Base-by-base conservation (phyloP, 2,888 invertebrate genomes). In the Stenolophus ochropezus region DNA sequence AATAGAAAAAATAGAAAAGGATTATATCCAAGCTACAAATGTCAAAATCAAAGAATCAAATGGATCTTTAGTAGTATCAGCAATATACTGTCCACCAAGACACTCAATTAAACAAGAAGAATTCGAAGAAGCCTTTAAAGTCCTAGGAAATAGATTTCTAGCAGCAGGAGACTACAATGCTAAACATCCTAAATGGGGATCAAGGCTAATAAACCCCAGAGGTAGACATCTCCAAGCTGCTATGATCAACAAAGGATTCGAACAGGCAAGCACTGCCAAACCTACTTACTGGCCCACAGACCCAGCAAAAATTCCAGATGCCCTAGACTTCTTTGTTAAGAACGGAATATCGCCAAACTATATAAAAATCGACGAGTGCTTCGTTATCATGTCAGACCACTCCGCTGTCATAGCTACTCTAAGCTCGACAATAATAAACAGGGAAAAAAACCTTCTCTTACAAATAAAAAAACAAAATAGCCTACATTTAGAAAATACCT, bases 211-310 rank as follows among this genome's bases (percentile, higher is more conserved):
- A 47, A 56, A 20, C n/a, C 56, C 82, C 11, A 76, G 53, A 71
- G 81, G 75, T 1, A 58, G 80, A 23, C 53, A 81, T 33, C 75
- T 82, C 11, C 53, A 65, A 23, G 51, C 18, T 47, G 27, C 80
- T 16, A 74, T 82, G 42, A 21, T 14, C 25, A 65, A 21, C 8
- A 75, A 80, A 20, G 61, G 74, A 14, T 53, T 73, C 8, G 33
- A 74, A 5, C 58, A 49, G 18, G 51, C 84, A 65, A 71, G 83
- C 8, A 81, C 84, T 14, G 80, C 79, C 14, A 75, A 84, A 71
- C 84, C 83, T 14, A 85, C 84, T 0, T 83, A 85, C 74, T 84
- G 83, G 82, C 83, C 84, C 1, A 80, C 83, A 11, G 84, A 84
- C 42, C n/a, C 27, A 14, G 82, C 65, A 11, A 83, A 83, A 75